Percentiles rank a stretch among this genome's conserved stretches.
phyloP scores from a whole-genome alignment of 2,888 invertebrate genomes.

The Pterobdella sp. region DNA sequence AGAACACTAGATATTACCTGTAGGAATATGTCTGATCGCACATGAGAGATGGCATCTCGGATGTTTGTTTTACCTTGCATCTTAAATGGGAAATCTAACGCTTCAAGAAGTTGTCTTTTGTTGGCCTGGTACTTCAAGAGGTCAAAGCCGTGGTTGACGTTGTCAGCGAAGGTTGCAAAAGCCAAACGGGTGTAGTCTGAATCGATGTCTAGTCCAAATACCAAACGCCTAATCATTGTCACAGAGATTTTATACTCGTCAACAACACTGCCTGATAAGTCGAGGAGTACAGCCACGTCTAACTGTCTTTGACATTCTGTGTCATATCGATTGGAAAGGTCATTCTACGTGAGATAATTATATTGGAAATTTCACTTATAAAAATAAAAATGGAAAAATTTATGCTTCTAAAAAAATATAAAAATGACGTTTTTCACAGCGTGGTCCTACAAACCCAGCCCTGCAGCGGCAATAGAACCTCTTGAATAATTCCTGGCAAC shows the following conservation, averaged over 20 bases:
- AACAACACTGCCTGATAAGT: constrained; percentile 37
- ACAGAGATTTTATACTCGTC: constrained; percentile 34
- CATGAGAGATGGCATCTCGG: constrained; percentile 39
- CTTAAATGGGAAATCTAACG: constrained; percentile 41
- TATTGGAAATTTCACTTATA: background rate
- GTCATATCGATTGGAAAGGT: background rate
- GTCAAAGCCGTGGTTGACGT: constrained; percentile 40
- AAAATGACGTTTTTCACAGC: constrained; percentile 46
- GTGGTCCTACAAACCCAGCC: constrained; percentile 41
- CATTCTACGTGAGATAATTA: background rate
- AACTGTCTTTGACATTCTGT: constrained; percentile 35
- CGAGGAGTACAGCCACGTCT: constrained; percentile 38
- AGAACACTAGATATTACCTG: background rate
- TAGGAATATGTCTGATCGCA: constrained; percentile 22
- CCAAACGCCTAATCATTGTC: constrained; percentile 33
- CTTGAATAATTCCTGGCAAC: constrained; percentile 41
- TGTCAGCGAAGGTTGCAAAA: constrained; percentile 33
- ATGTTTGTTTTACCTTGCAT: constrained; percentile 44
- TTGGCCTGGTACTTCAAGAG: constrained; percentile 40
- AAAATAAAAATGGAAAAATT: background rate
- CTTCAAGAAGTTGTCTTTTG: constrained; percentile 38
- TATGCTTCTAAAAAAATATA: too few species aligned
- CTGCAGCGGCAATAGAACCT: constrained; percentile 43
- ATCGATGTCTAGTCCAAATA: constrained; percentile 35
- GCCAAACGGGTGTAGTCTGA: constrained; percentile 36